Percentiles rank a stretch among this genome's conserved stretches.
phyloP scores from a whole-genome alignment of 2,113 vertebrate genomes.

The Puntigrus tetrazona region DNA sequence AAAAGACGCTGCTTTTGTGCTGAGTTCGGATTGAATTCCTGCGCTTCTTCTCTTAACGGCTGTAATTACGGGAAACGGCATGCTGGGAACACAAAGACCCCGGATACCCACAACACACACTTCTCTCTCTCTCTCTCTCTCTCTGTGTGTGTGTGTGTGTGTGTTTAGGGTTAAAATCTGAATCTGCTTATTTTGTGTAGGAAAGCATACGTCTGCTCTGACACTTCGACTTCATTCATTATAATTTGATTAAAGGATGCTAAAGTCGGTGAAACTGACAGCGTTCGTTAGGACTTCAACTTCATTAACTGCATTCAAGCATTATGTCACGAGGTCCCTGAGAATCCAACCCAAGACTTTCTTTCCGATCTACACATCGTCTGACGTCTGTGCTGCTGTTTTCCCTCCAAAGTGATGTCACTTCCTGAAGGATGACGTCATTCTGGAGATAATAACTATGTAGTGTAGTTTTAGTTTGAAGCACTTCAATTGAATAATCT shows the following conservation, averaged over 20 bases:
- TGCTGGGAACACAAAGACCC: neutral
- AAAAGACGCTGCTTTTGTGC: constrained; percentile 31
- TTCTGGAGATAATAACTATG: neutral
- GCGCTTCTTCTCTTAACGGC: constrained; percentile 5
- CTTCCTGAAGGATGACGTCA: neutral
- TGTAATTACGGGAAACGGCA: constrained; percentile 15
- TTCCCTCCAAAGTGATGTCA: neutral
- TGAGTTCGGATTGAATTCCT: constrained; percentile 5
- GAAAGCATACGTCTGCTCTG: neutral
- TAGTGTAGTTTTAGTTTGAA: neutral
- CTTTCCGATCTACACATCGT: no score
- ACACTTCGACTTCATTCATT: neutral
- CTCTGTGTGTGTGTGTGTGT: neutral
- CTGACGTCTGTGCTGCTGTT: neutral
- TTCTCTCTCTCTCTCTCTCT: neutral
- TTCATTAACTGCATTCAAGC: neutral
- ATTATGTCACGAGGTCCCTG: neutral
- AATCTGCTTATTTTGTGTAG: neutral
- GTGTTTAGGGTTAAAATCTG: neutral
- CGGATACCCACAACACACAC: neutral
- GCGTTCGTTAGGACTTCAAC: neutral
- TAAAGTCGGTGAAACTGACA: neutral
- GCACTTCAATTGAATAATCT: neutral
- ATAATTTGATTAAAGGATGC: neutral
- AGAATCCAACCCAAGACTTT: neutral